phyloP scores from a whole-genome alignment of 2,113 vertebrate species.

The Chiloscyllium plagiosum region DNA sequence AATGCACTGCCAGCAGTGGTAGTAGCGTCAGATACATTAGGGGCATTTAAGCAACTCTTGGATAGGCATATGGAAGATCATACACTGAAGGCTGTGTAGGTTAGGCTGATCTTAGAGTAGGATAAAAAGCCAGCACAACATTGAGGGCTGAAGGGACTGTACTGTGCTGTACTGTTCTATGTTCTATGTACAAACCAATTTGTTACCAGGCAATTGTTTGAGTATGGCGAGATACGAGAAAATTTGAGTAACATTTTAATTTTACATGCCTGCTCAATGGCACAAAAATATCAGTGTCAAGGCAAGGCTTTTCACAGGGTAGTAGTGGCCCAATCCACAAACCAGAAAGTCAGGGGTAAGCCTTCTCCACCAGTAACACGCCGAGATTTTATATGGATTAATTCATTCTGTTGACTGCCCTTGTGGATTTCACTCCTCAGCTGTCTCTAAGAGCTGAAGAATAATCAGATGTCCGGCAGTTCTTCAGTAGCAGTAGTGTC shows the following conservation, averaged over 20 bases:
- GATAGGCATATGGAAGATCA: too few relatives aligned
- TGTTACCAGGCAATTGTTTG: background rate
- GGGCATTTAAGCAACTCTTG: too few relatives aligned
- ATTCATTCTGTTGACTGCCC: background rate
- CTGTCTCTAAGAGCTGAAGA: background rate
- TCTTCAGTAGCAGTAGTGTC: background rate
- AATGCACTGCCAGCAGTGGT: too few relatives aligned
- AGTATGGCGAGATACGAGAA: background rate
- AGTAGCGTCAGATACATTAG: too few relatives aligned
- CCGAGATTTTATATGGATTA: background rate
- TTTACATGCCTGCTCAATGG: background rate
- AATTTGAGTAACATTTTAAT: background rate
- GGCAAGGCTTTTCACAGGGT: background rate
- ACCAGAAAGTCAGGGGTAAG: background rate
- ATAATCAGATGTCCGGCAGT: background rate
- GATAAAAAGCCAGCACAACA: too few relatives aligned
- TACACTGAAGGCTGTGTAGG: too few relatives aligned
- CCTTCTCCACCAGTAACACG: background rate
- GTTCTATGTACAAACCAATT: background rate
- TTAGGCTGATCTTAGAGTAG: too few relatives aligned
- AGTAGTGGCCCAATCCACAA: background rate
- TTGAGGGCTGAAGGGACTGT: too few relatives aligned
- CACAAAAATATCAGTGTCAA: background rate
- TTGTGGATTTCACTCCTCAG: background rate
- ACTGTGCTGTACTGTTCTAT: too few relatives aligned